Evolutionary conservation across 2,888 invertebrate genomes (phyloP).

Genomic region (Nemotelus nigrinus): DNA sequence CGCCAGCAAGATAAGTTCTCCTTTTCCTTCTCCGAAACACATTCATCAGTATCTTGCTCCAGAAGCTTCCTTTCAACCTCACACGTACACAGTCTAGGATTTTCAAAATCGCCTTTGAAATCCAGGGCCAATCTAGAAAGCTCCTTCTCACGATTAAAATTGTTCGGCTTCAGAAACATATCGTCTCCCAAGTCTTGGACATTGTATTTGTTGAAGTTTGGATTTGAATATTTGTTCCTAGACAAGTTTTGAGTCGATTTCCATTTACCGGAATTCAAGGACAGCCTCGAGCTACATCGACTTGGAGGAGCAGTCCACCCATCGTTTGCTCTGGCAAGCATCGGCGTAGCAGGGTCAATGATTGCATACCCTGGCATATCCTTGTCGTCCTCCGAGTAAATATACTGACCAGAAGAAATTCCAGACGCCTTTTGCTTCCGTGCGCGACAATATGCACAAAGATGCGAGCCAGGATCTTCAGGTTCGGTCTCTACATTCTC

Average conservation of each 20-base stretch:
- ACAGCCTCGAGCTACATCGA: slow-evolving; percentile 57
- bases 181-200: neutral
- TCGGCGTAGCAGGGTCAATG: slow-evolving; percentile 73
- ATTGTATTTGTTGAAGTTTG: slow-evolving; percentile 22
- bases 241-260: slow-evolving; percentile 15
- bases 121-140: slow-evolving; percentile 64
- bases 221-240: slow-evolving; percentile 31
- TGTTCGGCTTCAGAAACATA: slow-evolving; percentile 58
- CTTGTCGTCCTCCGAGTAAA: slow-evolving; percentile 69
- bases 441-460: slow-evolving; percentile 24
- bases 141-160: slow-evolving; percentile 71
- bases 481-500: neutral
- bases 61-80: slow-evolving; percentile 52
- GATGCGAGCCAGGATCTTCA: neutral
- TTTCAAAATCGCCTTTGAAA: neutral
- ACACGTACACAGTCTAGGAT: slow-evolving; percentile 55
- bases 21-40: slow-evolving; percentile 39
- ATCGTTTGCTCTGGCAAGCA: slow-evolving; percentile 72
- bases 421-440: slow-evolving; percentile 25
- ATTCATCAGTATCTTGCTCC: slow-evolving; percentile 60
- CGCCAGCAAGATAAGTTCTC: slow-evolving; percentile 57
- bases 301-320: slow-evolving; percentile 63
- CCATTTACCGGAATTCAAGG: slow-evolving; percentile 54
- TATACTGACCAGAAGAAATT: slow-evolving; percentile 21
- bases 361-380: slow-evolving; percentile 70